Evolutionary conservation across 2,888 invertebrate genomes (phyloP).

Genomic region (Galerucella pusilla): DNA sequence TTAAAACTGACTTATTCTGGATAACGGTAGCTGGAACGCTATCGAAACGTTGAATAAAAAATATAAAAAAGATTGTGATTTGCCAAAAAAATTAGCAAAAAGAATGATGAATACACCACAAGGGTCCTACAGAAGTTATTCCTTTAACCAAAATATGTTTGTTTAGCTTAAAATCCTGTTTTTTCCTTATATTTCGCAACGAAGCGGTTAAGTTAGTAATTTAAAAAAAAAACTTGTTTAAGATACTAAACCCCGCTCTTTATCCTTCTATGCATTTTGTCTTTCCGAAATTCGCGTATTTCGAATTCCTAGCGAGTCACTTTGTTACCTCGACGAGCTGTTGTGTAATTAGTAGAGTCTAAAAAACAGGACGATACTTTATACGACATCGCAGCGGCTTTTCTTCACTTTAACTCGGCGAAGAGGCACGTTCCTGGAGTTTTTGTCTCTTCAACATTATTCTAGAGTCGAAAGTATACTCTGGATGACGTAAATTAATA

Average conservation of each 20-base stretch:
- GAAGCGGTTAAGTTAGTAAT: background rate
- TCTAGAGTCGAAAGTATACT: background rate
- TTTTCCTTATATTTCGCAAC: background rate
- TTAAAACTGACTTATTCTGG: too few species aligned
- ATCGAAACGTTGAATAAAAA: too few species aligned
- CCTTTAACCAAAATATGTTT: background rate
- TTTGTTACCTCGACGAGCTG: constrained; percentile 45
- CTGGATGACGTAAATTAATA: constrained; percentile 8
- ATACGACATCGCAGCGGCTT: constrained; percentile 54
- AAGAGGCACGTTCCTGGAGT: constrained; percentile 47
- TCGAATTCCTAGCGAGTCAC: constrained; percentile 51
- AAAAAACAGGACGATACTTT: constrained; percentile 57
- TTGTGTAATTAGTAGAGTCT: constrained; percentile 54
- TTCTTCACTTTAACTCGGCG: constrained; percentile 48
- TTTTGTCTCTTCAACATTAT: constrained; percentile 41
- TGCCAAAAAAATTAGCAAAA: too few species aligned
- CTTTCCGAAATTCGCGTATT: constrained; percentile 43
- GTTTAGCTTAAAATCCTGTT: background rate
- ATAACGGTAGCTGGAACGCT: too few species aligned
- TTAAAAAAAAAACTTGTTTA: constrained; percentile 13
- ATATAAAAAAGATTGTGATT: too few species aligned
- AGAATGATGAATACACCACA: too few species aligned
- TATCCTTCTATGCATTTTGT: constrained; percentile 12
- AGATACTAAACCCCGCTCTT: constrained; percentile 11
- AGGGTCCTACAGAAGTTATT: too few species aligned